Evolutionary conservation across 2,888 invertebrate genomes (phyloP), one percentile per base, ranked within the genome.

Genomic region (Noctua fimbriata): DNA sequence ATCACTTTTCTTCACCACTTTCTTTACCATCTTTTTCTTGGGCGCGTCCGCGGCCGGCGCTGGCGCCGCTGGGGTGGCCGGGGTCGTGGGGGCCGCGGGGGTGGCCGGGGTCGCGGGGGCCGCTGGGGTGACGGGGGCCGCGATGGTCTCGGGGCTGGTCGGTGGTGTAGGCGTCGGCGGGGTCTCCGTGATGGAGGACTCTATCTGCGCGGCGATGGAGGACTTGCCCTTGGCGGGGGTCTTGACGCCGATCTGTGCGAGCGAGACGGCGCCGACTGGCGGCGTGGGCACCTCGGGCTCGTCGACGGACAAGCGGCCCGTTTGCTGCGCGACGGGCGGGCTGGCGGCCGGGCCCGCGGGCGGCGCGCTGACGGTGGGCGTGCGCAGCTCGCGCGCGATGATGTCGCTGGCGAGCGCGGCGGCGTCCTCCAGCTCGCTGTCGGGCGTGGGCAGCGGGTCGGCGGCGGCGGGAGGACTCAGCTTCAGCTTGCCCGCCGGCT

Each of bases 341-440:
- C 89, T 82, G 67, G 91, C 21, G 93, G 89, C n/a, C 4, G 67
- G n/a, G n/a, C 2, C 16, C 60, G 91, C 85, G 79, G 90, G 82
- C 78, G 96, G 90, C 76, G 95, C 89, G 73, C 94, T 92, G 89
- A 94, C 92, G 49, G 93, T 90, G 83, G 95, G 93, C 69, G 95
- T 91, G 90, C 93, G 93, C 88, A 96, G 92, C 90, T 97, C 97
- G 89, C 95, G 92, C 85, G 97, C 96, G 91, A 97, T 97, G 94
- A 97, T 97, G 92, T 95, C 93, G 87, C 93, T 93, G 79, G 97
- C 97, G 83, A 97, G 95, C 65, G 95, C 82, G 69, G 96, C 96
- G 73, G 97, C 97, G 93, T 97, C 97, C 90, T 97, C 97, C 36
- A 93, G 92, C 93, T 97, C 97, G 93, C 95, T 96, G 94, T 97